Base-by-base conservation (phyloP, 2,888 invertebrate species). In the Xylocampa areola region DNA sequence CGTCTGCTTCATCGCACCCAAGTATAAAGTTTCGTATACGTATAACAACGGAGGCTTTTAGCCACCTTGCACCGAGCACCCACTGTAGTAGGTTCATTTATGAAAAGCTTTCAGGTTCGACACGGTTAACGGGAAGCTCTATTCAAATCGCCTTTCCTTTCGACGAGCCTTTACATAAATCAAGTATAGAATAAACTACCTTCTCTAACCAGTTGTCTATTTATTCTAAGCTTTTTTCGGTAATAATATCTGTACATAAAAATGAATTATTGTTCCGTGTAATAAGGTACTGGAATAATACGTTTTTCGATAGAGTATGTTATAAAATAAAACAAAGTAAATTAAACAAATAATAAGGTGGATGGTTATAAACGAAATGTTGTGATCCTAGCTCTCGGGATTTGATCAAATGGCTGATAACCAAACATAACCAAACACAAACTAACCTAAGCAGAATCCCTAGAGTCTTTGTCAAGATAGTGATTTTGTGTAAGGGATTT, bases 81-180 rank as follows among this genome's bases (percentile, higher is more conserved):
- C 78, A 73, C 80, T 67, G 64, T 74, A 66, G 78, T 73, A 76
- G 79, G 82, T 86, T 85, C 89, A 87, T 90, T 91, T 91, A 90
- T 90, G 90, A 91, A 91, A 91, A 90, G 91, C 91, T 91, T 91
- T 91, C 88, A 91, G 86, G 83, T 89, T 87, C 86, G 84, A 88
- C 84, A 83, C 82, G 81, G 82, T 84, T 84, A 86, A 82, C 82
- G 80, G 84, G 81, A 83, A 85, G 82, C 81, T 85, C 89, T 90
- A 92, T 92, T 92, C 90, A 92, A 91, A 90, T 91, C 85, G 83
- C 81, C 86, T 82, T 84, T 84, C 84, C 86, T 84, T 80, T 83
- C 82, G 80, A 82, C 82, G 81, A 85, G 85, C 86, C 85, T 89
- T 88, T 84, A 86, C 86, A 88, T 88, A 87, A 88, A 87, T 88